Percentiles rank a stretch among this genome's conserved stretches.
phyloP scores from a whole-genome alignment of 2,113 vertebrate genomes.

The Scortum barcoo region DNA sequence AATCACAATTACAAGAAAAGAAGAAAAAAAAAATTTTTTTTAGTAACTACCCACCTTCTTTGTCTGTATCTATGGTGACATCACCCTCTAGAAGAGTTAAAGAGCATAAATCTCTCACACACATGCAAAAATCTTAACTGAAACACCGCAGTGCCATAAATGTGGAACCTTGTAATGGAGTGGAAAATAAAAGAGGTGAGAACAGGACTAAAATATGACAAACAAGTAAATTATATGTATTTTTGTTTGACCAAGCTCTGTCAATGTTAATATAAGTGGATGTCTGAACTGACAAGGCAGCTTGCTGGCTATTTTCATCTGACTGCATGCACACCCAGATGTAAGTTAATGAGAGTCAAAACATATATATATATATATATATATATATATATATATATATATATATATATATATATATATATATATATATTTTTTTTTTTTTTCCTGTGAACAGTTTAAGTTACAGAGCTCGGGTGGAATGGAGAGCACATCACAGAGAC shows the following conservation, averaged over 20 bases:
- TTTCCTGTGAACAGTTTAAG: slow-evolving; percentile 5
- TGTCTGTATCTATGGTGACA: slow-evolving; percentile 83
- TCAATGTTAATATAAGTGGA: slow-evolving; percentile 4
- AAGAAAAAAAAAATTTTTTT: slow-evolving; percentile 60
- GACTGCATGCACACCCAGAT: slow-evolving; percentile 10
- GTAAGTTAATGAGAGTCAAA: slow-evolving; percentile 31
- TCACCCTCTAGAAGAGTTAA: slow-evolving; percentile 66
- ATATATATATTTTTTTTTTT: no score
- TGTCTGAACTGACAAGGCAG: not conserved
- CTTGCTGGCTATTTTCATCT: slow-evolving; percentile 23
- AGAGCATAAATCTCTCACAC: slow-evolving; percentile 50
- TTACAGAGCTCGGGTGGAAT: slow-evolving; percentile 13
- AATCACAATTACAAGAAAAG: slow-evolving; percentile 24
- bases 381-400: no score
- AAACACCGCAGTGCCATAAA: slow-evolving; percentile 1
- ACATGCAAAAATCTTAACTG: slow-evolving; percentile 8
- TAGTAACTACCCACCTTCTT: slow-evolving; percentile 71
- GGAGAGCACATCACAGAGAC: not conserved
- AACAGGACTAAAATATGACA: not conserved
- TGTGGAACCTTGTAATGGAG: slow-evolving; percentile 22
- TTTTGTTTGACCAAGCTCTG: not conserved
- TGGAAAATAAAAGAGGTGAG: slow-evolving; percentile 1
- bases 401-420: no score
- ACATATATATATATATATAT: no score
- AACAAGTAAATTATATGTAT: slow-evolving; percentile 24